Conservation (phyloP, 2,797 vertebrate genomes). For the Catamblyrhynchus diadema region DNA sequence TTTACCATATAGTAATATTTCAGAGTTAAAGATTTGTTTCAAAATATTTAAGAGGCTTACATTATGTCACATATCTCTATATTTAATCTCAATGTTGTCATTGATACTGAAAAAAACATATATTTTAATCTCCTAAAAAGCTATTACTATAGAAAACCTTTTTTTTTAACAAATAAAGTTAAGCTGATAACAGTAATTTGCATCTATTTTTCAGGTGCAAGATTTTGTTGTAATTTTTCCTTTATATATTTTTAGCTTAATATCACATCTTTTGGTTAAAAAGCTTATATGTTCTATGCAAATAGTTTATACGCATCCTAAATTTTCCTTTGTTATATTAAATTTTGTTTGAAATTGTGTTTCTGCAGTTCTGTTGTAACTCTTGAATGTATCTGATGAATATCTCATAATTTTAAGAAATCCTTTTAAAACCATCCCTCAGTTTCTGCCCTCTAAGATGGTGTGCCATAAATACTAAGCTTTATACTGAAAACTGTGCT, state of each 20-base stretch:
- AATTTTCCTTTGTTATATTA: not conserved
- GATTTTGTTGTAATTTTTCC: not conserved
- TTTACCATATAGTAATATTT: not conserved
- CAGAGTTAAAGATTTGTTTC: not conserved
- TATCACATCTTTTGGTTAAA: not conserved
- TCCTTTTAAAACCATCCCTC: not conserved
- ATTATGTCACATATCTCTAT: not conserved
- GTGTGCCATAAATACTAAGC: not conserved
- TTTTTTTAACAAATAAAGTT: not conserved
- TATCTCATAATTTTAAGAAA: not conserved
- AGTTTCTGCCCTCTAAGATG: not conserved
- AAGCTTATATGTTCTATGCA: not conserved
- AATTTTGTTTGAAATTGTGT: not conserved
- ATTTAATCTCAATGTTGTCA: not conserved
- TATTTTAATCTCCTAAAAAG: not conserved
- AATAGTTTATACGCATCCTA: not conserved
- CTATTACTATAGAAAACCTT: accelerated
- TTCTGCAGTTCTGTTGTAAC: not conserved
- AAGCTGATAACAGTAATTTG: not conserved
- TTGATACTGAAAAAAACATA: not conserved
- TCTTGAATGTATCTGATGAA: not conserved
- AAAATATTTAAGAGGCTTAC: not conserved
- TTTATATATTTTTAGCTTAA: not conserved
- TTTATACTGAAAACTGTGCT: not conserved
- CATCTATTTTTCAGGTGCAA: not conserved